phyloP scores from a whole-genome alignment of 2,888 invertebrate genomes.

The Conistra vaccinii region DNA sequence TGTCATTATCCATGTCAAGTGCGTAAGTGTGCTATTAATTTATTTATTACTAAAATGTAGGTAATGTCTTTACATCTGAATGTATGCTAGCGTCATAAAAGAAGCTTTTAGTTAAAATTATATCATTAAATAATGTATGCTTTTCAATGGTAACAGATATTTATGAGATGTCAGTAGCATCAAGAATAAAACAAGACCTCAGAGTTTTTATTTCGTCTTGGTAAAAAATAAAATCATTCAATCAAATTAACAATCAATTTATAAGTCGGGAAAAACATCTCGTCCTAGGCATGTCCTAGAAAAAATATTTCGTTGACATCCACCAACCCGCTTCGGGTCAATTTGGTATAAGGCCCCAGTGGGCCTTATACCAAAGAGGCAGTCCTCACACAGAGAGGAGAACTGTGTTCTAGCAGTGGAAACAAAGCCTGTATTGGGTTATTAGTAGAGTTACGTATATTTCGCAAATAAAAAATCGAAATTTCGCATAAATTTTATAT shows the following conservation, averaged over 20 bases:
- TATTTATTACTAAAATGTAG: slow-evolving; percentile 16
- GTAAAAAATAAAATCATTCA: neutral
- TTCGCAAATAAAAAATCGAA: no score
- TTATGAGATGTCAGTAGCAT: neutral
- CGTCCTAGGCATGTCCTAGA: neutral
- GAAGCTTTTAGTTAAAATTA: slow-evolving; percentile 32
- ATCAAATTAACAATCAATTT: neutral
- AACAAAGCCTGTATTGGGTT: neutral
- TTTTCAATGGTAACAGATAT: slow-evolving; percentile 22
- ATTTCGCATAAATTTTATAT: no score
- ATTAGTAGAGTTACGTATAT: no score
- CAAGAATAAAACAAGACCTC: neutral
- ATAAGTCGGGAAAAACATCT: neutral
- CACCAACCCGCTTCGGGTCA: neutral
- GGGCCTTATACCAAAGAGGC: no score
- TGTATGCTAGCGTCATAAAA: slow-evolving; percentile 6
- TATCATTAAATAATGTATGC: slow-evolving; percentile 18
- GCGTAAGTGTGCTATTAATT: slow-evolving; percentile 38
- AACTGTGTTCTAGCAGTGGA: neutral
- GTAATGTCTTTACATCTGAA: slow-evolving; percentile 9
- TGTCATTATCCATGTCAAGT: slow-evolving; percentile 57
- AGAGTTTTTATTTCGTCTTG: neutral
- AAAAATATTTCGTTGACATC: neutral
- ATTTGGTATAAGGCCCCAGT: neutral
- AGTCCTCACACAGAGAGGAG: neutral